Percentiles rank a stretch among this genome's conserved stretches.
Conservation (phyloP, 1,140 invertebrate species). For the Arion vulgaris region DNA sequence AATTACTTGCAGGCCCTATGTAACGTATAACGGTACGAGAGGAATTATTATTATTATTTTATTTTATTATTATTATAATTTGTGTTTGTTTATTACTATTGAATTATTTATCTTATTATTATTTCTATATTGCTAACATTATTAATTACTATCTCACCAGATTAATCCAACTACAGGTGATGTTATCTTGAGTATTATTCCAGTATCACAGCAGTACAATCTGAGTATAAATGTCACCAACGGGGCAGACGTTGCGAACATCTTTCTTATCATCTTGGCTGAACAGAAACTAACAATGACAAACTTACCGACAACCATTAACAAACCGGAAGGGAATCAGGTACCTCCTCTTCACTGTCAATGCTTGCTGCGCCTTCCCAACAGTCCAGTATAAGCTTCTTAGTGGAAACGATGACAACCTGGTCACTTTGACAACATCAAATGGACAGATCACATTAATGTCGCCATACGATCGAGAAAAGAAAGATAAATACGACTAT, state of each 20-base stretch:
- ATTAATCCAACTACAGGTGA: not conserved
- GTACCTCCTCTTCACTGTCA: not conserved
- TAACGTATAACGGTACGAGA: too few relatives aligned
- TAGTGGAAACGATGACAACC: slow-evolving; percentile 16
- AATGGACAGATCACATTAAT: not conserved
- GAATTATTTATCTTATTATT: too few relatives aligned
- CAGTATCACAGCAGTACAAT: not conserved
- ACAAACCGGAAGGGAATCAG: not conserved
- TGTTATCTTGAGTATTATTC: not conserved
- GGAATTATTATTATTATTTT: too few relatives aligned
- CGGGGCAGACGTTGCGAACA: not conserved
- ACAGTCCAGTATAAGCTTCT: not conserved
- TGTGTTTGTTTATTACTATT: too few relatives aligned
- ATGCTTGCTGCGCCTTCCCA: slow-evolving; percentile 2
- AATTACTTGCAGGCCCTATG: too few relatives aligned
- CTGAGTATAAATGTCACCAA: not conserved
- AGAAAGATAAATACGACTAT: not conserved
- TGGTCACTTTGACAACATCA: not conserved
- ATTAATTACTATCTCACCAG: not conserved
- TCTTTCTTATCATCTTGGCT: not conserved
- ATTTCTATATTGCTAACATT: too few relatives aligned
- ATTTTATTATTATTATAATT: too few relatives aligned
- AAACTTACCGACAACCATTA: not conserved
- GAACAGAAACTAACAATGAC: not conserved
- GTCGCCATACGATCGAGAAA: slow-evolving; percentile 24